A percentile compares a stretch with the other conserved stretches of the same genome.
phyloP scores from a whole-genome alignment of 2,888 invertebrate species.

The Hololepta plana region DNA sequence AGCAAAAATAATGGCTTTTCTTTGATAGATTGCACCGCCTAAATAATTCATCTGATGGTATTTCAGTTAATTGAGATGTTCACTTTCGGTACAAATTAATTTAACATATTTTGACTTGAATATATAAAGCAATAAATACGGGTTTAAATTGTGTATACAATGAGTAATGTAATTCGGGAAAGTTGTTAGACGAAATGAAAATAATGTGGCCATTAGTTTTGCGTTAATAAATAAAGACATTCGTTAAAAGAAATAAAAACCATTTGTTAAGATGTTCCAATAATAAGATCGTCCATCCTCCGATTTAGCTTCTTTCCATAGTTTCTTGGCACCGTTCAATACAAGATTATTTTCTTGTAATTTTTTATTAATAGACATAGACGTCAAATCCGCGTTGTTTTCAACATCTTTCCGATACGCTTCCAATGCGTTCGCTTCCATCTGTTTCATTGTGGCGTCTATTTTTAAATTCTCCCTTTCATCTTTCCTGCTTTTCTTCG shows the following conservation, averaged over 20 bases:
- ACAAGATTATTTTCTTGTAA: constrained; percentile 18
- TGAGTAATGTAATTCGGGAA: constrained; percentile 2
- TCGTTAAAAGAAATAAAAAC: no score
- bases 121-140: no score
- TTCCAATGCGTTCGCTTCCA: constrained; percentile 80
- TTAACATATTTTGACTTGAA: no score
- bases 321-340: constrained; percentile 21
- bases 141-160: constrained; percentile 3
- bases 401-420: constrained; percentile 76
- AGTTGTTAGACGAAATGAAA: neutral
- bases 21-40: no score
- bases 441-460: constrained; percentile 63
- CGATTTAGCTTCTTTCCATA: constrained; percentile 67
- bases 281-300: constrained; percentile 68
- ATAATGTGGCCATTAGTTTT: no score
- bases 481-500: constrained; percentile 65
- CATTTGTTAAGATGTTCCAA: constrained; percentile 72
- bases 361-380: constrained; percentile 28
- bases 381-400: constrained; percentile 28
- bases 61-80: no score
- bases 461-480: constrained; percentile 60
- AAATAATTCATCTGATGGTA: no score
- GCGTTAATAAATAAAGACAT: no score
- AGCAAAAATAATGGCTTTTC: no score
- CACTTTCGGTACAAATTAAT: no score